Evolutionary conservation across 2,888 invertebrate genomes (phyloP), one percentile per base, ranked within the genome.

Genomic region (Seladonia tumulorum): DNA sequence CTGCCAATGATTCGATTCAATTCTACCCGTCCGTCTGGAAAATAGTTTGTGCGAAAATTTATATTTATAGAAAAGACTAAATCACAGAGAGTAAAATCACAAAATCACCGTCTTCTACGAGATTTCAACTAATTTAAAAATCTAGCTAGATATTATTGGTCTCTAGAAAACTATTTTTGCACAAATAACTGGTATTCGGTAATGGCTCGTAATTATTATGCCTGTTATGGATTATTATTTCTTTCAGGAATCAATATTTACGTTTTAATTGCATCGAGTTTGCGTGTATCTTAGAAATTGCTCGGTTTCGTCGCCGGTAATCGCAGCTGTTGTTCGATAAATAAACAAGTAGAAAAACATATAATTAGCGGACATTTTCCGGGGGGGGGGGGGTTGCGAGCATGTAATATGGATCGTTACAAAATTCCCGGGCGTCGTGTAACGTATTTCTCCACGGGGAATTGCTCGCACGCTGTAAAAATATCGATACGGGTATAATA

Each of bases 401-500:
- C 49, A 14, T 49, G 74, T 79, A 79, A 79, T 74, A 42, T 18
- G 47, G 76, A 22, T 45, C n/a, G 57, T 60, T 47, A 63, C 75
- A 85, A 73, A 72, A 76, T 79, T 45, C 66, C 49, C 1, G 49
- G 49, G 25, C 60, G 60, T 42, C 68, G 39, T 0, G 35, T 66
- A 60, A 53, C 63, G 75, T 0, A 72, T 79, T 79, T 79, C 63
- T n/a, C 60, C 49, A 2, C 1, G n/a, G 39, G 5, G 47, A 39
- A 47, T 25, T 2, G n/a, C 72, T 73, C 42, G 12, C 49, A 18
- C 72, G 73, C 53, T 73, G 57, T 76, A 85, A 85, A 85, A 84
- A 84, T 85, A 22, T 60, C 49, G 76, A 60, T 70, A 53, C 85
- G 70, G 18, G 66, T 49, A 73, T 86, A 86, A 81, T 86, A 79